A percentile compares a stretch with the other conserved stretches of the same genome.
Conservation (phyloP, 1,140 invertebrate genomes). For the Dendrolimus punctatus region DNA sequence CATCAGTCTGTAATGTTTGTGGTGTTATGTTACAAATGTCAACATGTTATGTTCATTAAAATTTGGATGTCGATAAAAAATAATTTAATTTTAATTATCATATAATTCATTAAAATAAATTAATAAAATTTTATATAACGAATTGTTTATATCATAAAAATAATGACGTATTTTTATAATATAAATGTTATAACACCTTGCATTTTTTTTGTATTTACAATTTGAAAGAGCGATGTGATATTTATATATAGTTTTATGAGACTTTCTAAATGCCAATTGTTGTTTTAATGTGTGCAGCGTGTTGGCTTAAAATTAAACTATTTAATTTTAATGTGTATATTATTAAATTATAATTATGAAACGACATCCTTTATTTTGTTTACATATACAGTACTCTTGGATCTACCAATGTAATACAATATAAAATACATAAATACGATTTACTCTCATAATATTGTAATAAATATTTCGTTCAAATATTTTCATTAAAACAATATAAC, state of each 20-base stretch:
- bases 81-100: too few species aligned
- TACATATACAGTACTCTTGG: conserved; percentile 56
- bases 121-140: too few species aligned
- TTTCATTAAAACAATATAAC: too few species aligned
- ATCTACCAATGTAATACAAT: conserved; percentile 37
- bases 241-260: too few species aligned
- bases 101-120: too few species aligned
- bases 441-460: conserved; percentile 23
- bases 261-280: conserved; percentile 15
- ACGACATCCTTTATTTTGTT: conserved; percentile 27
- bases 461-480: neutral
- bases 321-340: conserved; percentile 21
- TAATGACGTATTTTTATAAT: too few species aligned
- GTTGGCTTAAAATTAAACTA: conserved; percentile 48
- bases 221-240: too few species aligned
- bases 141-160: too few species aligned
- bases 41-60: conserved; percentile 10
- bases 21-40: conserved; percentile 7
- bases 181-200: too few species aligned
- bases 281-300: conserved; percentile 58
- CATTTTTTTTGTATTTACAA: too few species aligned
- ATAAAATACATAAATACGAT: conserved; percentile 15
- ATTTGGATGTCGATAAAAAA: too few species aligned
- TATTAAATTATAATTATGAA: conserved; percentile 1
- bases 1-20: conserved; percentile 39